These are phyloP conservation scores for Gibbula magus DNA, from an alignment of 2,888 invertebrate genomes.

Conservation along the genomic window DNA sequence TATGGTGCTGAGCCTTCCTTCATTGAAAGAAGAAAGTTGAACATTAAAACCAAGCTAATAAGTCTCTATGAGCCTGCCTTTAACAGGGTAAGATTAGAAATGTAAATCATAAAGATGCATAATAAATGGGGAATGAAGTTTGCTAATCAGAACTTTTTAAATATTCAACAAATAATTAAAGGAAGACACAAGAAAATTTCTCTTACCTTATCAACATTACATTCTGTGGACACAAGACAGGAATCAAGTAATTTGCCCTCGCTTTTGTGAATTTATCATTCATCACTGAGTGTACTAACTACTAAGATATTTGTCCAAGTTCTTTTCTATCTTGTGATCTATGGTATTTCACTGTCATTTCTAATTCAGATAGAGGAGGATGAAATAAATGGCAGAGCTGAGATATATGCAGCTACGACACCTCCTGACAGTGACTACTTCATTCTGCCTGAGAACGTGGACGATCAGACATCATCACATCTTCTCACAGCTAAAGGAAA, in stretches of 20 bases:
- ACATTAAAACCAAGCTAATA: not conserved
- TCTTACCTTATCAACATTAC: too few species aligned
- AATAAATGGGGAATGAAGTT: not conserved
- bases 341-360: not conserved
- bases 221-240: too few species aligned
- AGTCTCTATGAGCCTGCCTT: not conserved
- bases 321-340: too few species aligned
- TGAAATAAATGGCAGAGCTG: conserved; percentile 63
- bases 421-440: conserved; percentile 54
- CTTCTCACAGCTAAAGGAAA: not conserved
- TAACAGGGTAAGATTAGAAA: not conserved
- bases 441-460: conserved; percentile 41
- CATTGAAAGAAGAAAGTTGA: not conserved
- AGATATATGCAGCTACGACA: conserved; percentile 53
- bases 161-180: too few species aligned
- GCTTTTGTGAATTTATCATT: too few species aligned
- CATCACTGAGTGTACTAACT: too few species aligned
- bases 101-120: not conserved
- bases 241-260: too few species aligned
- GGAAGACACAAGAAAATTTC: too few species aligned
- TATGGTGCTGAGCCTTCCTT: not conserved
- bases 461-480: not conserved
- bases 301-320: too few species aligned
- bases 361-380: conserved; percentile 57
- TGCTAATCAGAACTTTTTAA: not conserved